Conservation (phyloP, 2,797 vertebrate genomes). For the Myotis pilosus region DNA sequence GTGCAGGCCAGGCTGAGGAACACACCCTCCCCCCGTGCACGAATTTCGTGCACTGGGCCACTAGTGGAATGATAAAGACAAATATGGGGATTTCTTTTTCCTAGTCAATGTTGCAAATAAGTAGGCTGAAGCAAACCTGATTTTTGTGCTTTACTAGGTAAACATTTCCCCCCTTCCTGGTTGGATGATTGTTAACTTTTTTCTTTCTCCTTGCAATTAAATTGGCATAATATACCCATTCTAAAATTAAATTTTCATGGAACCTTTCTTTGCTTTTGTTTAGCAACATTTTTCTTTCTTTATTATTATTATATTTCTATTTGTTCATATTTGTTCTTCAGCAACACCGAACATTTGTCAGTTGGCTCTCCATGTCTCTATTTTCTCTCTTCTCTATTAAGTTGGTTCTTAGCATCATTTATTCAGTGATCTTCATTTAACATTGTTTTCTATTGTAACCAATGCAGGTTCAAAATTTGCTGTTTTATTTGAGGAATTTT, state of each 20-base stretch:
- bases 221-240: background rate
- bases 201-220: conserved; percentile 24
- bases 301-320: background rate
- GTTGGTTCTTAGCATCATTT: background rate
- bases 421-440: background rate
- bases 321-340: background rate
- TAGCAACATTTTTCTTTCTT: background rate
- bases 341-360: background rate
- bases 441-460: background rate
- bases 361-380: background rate
- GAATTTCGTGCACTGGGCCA: too few relatives aligned
- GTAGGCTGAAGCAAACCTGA: background rate
- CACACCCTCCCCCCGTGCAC: too few relatives aligned
- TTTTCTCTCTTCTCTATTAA: background rate
- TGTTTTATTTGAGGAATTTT: background rate
- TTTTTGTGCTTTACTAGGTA: background rate
- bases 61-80: background rate
- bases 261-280: background rate
- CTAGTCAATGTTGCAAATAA: background rate
- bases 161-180: background rate
- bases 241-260: background rate
- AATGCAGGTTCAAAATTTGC: background rate
- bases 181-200: background rate
- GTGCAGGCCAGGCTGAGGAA: too few relatives aligned
- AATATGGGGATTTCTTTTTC: background rate